Percentiles rank a stretch among this genome's conserved stretches.
phyloP scores from a whole-genome alignment of 2,797 vertebrate species.

The Chiloscyllium punctatum region DNA sequence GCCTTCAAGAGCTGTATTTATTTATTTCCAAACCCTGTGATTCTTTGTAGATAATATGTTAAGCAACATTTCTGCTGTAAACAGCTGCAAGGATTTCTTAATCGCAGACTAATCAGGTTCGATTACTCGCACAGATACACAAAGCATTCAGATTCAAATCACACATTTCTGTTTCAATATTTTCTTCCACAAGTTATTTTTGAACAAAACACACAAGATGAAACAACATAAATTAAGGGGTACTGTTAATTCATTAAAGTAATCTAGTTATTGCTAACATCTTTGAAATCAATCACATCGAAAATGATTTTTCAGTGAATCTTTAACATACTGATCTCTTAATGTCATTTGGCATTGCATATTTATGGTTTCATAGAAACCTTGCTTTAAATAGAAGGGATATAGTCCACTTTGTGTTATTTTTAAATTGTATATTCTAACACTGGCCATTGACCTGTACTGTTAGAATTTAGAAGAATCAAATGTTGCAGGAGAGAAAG shows the following conservation, averaged over 20 bases:
- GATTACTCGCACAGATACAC: background rate
- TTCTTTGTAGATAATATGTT: too few relatives aligned
- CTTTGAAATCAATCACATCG: background rate
- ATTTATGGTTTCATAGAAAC: background rate
- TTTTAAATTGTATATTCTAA: background rate
- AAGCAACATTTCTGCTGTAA: background rate
- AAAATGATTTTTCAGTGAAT: background rate
- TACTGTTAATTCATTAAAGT: background rate
- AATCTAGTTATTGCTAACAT: background rate
- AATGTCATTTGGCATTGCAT: background rate
- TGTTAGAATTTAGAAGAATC: background rate
- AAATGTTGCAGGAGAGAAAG: background rate
- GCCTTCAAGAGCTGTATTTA: background rate
- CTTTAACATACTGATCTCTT: background rate
- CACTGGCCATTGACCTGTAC: background rate
- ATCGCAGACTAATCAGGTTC: conserved; percentile 10
- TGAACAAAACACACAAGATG: background rate
- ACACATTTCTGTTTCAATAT: background rate
- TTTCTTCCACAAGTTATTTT: background rate
- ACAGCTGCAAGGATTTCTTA: background rate
- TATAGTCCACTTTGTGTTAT: background rate
- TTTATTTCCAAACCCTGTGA: background rate
- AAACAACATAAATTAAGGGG: too few relatives aligned
- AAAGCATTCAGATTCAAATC: background rate
- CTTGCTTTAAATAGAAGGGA: background rate